Percentiles rank a stretch among this genome's conserved stretches.
Conservation (phyloP, 2,888 invertebrate genomes). For the Morpho deidamia region DNA sequence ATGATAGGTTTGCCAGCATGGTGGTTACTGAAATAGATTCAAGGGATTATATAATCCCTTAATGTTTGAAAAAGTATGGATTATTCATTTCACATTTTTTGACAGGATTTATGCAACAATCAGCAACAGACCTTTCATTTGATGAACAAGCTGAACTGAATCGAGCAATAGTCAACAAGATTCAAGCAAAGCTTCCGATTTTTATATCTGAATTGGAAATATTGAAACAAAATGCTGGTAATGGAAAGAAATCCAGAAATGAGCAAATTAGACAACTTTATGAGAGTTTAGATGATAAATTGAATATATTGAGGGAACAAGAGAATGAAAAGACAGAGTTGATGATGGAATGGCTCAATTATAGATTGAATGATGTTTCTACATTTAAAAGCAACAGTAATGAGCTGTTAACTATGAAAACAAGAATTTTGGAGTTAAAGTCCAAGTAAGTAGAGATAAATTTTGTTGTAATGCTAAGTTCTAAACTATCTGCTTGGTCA, state of each 20-base stretch:
- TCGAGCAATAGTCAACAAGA: constrained; percentile 54
- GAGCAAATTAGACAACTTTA: constrained; percentile 49
- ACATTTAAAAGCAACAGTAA: constrained; percentile 50
- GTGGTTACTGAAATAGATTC: too few relatives aligned
- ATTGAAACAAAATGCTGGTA: constrained; percentile 34
- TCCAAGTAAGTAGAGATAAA: constrained; percentile 66
- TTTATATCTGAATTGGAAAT: constrained; percentile 48
- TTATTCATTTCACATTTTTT: constrained; percentile 9
- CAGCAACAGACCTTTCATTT: constrained; percentile 53
- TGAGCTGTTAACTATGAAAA: constrained; percentile 55
- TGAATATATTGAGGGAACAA: constrained; percentile 52
- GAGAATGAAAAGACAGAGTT: constrained; percentile 62
- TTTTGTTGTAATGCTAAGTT: not conserved
- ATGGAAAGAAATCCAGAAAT: constrained; percentile 34
- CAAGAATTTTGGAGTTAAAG: constrained; percentile 61
- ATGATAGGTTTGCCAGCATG: too few relatives aligned
- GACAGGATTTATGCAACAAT: constrained; percentile 59
- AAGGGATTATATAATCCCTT: too few relatives aligned
- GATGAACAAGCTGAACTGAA: constrained; percentile 67
- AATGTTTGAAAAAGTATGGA: too few relatives aligned
- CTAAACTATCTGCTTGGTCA: too few relatives aligned
- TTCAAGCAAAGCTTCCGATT: constrained; percentile 51
- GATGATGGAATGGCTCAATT: constrained; percentile 70
- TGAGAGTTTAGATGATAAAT: constrained; percentile 51
- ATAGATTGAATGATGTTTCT: constrained; percentile 48